These are phyloP conservation scores for Scartelaos histophorus DNA, from an alignment of 2,113 vertebrate genomes.

Conservation along the genomic window DNA sequence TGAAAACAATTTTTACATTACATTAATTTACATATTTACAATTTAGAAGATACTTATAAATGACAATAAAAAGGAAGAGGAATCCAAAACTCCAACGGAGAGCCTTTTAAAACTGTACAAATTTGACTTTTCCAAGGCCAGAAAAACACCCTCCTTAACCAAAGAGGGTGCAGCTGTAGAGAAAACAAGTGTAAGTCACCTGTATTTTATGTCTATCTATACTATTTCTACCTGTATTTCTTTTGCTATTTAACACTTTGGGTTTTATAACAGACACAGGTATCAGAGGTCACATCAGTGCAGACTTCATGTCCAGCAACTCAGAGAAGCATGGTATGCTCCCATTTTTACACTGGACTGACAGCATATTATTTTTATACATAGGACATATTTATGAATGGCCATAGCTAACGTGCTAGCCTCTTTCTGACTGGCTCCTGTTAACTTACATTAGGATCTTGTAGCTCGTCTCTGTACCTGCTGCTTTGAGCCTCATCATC, in stretches of 20 bases:
- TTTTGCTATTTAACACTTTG: background rate
- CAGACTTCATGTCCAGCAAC: constrained; percentile 11
- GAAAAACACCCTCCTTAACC: constrained; percentile 34
- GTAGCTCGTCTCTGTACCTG: too few species aligned
- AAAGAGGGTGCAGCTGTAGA: constrained; percentile 1
- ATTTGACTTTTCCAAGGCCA: constrained; percentile 48
- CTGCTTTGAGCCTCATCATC: too few species aligned
- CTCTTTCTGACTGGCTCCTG: too few species aligned
- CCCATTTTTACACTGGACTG: background rate
- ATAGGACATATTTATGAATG: too few species aligned
- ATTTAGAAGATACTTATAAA: constrained; percentile 21
- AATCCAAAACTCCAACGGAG: constrained; percentile 34
- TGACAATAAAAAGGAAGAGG: constrained; percentile 23
- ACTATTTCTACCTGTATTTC: background rate
- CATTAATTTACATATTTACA: background rate
- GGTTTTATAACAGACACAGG: background rate
- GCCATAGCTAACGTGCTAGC: too few species aligned
- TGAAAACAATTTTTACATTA: background rate
- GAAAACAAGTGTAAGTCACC: constrained; percentile 43
- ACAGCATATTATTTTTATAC: background rate
- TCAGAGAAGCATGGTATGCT: constrained; percentile 32
- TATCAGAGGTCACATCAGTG: background rate
- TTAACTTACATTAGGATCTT: too few species aligned
- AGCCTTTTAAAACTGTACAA: constrained; percentile 27
- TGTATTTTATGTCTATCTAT: background rate